A percentile compares a stretch with the other conserved stretches of the same genome.
Evolutionary conservation across 2,888 invertebrate genomes (phyloP).

Genomic region (Ptilodon capucinus): DNA sequence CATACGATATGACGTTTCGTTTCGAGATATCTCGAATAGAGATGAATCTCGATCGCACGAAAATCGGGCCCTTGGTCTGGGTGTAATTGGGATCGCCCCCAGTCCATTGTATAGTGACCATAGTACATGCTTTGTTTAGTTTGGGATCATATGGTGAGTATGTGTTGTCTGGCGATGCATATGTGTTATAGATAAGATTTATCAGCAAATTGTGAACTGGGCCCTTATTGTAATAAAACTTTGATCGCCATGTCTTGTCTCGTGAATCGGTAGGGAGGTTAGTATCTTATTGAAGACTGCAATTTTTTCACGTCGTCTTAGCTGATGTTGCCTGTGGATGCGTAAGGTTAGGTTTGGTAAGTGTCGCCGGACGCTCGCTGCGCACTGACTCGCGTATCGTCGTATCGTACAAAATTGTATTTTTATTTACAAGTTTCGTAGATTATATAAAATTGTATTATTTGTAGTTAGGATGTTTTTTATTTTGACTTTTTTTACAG

Average conservation of each 20-base stretch:
- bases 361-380: constrained; percentile 41
- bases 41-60: too few relatives aligned
- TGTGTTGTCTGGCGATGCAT: too few relatives aligned
- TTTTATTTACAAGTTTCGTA: constrained; percentile 25
- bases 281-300: constrained; percentile 79
- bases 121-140: too few relatives aligned
- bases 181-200: too few relatives aligned
- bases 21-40: too few relatives aligned
- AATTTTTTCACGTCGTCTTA: constrained; percentile 70
- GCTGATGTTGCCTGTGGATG: constrained; percentile 66
- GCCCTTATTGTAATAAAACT: constrained; percentile 26
- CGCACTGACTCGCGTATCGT: constrained; percentile 40
- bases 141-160: too few relatives aligned
- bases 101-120: too few relatives aligned
- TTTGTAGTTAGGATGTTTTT: constrained; percentile 26
- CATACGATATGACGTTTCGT: too few relatives aligned
- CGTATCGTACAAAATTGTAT: constrained; percentile 22
- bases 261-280: constrained; percentile 56
- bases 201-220: too few relatives aligned
- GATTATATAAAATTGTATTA: constrained; percentile 20
- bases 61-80: too few relatives aligned
- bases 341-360: constrained; percentile 55
- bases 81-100: too few relatives aligned
- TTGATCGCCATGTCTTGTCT: constrained; percentile 71
- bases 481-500: constrained; percentile 17